phyloP scores from a whole-genome alignment of 2,797 vertebrate species.

The Eurystomus glaucurus region DNA sequence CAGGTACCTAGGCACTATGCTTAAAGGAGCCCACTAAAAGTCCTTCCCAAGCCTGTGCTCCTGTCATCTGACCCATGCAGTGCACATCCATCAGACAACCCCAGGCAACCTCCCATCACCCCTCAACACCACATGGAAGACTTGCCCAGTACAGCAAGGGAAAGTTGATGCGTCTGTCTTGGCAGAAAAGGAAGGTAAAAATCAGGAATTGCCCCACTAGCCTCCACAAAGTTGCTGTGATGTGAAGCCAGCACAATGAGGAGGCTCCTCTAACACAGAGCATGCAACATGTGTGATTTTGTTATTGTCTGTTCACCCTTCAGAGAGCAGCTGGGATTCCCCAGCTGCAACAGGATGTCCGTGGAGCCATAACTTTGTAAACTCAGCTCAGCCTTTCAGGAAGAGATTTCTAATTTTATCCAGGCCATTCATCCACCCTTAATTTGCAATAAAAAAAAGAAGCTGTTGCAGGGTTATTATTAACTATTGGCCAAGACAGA shows the following conservation, averaged over 20 bases:
- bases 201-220: not conserved
- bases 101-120: not conserved
- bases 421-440: slow-evolving; percentile 47
- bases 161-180: not conserved
- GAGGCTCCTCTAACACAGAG: not conserved
- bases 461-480: slow-evolving; percentile 58
- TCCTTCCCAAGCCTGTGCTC: not conserved
- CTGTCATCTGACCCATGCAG: not conserved
- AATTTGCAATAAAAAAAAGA: slow-evolving; percentile 8
- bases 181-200: not conserved
- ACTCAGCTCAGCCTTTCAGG: slow-evolving; percentile 43
- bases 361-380: not conserved
- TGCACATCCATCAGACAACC: not conserved
- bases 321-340: slow-evolving; percentile 12
- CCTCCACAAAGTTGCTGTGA: not conserved
- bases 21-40: not conserved
- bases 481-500: slow-evolving; percentile 61
- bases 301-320: not conserved
- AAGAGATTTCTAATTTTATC: slow-evolving; percentile 65
- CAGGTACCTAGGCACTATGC: rapidly evolving
- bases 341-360: not conserved
- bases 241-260: rapidly evolving
- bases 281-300: not conserved
- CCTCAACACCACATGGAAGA: not conserved
- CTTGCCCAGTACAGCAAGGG: rapidly evolving